Conservation (phyloP, 2,888 invertebrate species). For the Torymus aiolomorphi region DNA sequence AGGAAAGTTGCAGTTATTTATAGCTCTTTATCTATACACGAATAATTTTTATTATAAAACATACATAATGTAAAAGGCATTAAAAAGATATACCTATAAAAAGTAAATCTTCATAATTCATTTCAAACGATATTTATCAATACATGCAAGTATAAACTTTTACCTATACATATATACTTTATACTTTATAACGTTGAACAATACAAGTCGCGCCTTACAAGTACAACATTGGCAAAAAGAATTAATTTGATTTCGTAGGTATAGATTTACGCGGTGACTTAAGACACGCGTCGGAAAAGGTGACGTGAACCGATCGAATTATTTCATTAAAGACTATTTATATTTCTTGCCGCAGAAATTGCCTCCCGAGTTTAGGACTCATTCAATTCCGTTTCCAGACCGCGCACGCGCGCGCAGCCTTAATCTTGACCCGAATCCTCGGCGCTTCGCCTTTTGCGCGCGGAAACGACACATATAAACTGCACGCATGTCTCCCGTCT, state of each 20-base stretch:
- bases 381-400: background rate
- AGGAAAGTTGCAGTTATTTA: background rate
- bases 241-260: no score
- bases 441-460: background rate
- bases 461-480: slow-evolving; percentile 16
- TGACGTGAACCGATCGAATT: background rate
- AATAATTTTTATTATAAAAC: background rate
- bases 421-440: slow-evolving; percentile 42
- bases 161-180: no score
- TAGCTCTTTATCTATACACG: background rate
- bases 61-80: no score
- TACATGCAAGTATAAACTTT: no score
- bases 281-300: background rate
- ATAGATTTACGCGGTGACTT: no score
- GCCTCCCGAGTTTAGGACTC: background rate
- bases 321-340: slow-evolving; percentile 6
- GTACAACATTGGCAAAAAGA: no score
- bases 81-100: no score
- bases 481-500: no score
- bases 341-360: slow-evolving; percentile 10
- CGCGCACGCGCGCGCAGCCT: slow-evolving; percentile 2
- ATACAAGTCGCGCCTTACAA: no score
- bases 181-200: no score
- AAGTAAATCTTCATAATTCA: no score
- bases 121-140: no score